A percentile compares a stretch with the other conserved stretches of the same genome.
Evolutionary conservation across 2,888 invertebrate genomes (phyloP).

Genomic region (Stenchaetothrips biformis): DNA sequence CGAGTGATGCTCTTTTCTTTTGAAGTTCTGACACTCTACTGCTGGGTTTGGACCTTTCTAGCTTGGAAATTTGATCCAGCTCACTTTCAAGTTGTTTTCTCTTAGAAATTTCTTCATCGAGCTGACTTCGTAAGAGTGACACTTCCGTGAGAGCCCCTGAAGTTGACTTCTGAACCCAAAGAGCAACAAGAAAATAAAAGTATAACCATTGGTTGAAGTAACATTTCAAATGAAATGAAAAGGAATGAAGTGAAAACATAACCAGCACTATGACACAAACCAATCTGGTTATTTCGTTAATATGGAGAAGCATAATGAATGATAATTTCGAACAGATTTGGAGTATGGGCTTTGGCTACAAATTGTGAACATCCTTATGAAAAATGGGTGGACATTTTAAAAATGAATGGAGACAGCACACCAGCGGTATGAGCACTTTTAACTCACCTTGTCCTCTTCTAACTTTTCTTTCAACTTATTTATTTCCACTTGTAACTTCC

Average conservation of each 20-base stretch:
- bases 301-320: neutral
- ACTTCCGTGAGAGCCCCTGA: neutral
- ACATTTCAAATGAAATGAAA: neutral
- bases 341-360: no score
- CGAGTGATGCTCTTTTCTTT: neutral
- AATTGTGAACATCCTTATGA: no score
- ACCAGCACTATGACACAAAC: neutral
- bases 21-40: neutral
- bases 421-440: neutral
- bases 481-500: neutral
- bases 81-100: neutral
- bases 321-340: neutral
- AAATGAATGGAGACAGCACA: neutral
- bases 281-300: neutral
- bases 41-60: neutral
- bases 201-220: neutral
- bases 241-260: neutral
- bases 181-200: neutral
- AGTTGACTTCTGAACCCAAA: neutral
- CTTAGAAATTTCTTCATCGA: neutral
- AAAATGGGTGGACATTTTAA: neutral
- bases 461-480: neutral
- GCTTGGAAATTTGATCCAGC: neutral
- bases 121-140: neutral
- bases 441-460: neutral